Base-by-base conservation (phyloP, 2,888 invertebrate genomes). In the Heliconius aoede region DNA sequence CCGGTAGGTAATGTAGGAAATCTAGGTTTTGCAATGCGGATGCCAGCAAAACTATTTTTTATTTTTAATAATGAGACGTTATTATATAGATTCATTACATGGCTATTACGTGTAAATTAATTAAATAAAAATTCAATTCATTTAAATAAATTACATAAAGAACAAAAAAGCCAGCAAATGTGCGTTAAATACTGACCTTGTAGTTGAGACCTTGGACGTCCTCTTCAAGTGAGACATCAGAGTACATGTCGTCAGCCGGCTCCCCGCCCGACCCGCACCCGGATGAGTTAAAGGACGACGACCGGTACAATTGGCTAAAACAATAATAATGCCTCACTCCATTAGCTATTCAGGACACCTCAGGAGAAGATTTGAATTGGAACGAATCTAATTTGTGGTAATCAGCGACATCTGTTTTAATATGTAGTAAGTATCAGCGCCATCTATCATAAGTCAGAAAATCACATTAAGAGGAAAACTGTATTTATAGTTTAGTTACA, bases 191-290 rank as follows among this genome's bases (percentile, higher is more conserved):
- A 76, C 93, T 88, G 83, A 98, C 99, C 96, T 98, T 98, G 91
- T 98, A 98, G 93, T 97, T 98, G 87, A 99, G 96, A 93, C 98
- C 98, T 92, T 98, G 97, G 77, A 99, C 97, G 93, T 98, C 98
- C 89, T 99, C 98, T 90, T 97, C 97, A 83, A 98, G 94, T 83
- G 98, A 98, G 76, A 97, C 98, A 95, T 99, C 98, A 82, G 98
- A 98, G 95, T 98, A 98, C 96, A 98, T 97, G 94, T 98, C 98
- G 95, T 98, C 98, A 76, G 97, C 97, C 86, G 97, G 97, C 93
- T 98, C 98, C 92, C 98, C 98, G 88, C 97, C 97, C 84, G 98
- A 98, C 89, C 98, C 98, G 90, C 98, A 96, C 83, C 98, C 98
- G 78, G 98, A 98, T 85, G 98, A 98, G 95, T 98, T 98, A 94